phyloP scores from a whole-genome alignment of 2,797 vertebrate species.

The Rhabdomys pumilio region DNA sequence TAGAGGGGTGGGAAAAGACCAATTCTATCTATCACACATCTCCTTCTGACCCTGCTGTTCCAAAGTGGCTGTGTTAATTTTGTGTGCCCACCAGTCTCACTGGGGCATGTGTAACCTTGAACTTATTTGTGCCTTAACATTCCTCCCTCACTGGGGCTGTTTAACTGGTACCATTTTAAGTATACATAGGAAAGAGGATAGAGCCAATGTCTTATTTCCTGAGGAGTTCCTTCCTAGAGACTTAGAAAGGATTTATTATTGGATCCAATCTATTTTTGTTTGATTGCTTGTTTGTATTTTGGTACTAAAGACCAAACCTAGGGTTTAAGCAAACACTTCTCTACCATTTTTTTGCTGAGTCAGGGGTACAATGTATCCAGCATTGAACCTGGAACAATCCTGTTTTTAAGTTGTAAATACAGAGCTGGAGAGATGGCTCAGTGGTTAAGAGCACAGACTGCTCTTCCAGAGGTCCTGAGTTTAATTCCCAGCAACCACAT shows the following conservation, averaged over 20 bases:
- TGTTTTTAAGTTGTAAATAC: not conserved
- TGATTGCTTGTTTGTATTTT: not conserved
- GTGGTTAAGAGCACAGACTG: too few relatives aligned
- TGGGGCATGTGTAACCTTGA: slow-evolving; percentile 15
- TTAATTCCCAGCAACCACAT: too few relatives aligned
- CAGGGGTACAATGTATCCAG: not conserved
- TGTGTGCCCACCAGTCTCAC: not conserved
- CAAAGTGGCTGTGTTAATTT: not conserved
- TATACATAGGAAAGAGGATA: not conserved
- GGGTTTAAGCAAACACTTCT: not conserved
- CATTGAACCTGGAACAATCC: not conserved
- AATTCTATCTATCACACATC: not conserved
- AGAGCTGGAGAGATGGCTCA: too few relatives aligned
- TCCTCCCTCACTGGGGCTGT: not conserved
- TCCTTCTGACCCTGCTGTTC: not conserved
- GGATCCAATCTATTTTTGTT: not conserved
- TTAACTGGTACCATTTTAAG: not conserved
- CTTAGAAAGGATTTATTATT: not conserved
- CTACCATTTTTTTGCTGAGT: not conserved
- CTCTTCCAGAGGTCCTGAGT: too few relatives aligned
- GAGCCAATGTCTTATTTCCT: slow-evolving; percentile 10
- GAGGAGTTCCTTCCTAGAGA: not conserved
- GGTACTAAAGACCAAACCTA: not conserved
- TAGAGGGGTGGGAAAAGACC: not conserved
- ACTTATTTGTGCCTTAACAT: not conserved